These are phyloP conservation scores for Crossaster papposus DNA, from an alignment of 53 echinoderm and acorn worm genomes.

Conservation along the genomic window DNA sequence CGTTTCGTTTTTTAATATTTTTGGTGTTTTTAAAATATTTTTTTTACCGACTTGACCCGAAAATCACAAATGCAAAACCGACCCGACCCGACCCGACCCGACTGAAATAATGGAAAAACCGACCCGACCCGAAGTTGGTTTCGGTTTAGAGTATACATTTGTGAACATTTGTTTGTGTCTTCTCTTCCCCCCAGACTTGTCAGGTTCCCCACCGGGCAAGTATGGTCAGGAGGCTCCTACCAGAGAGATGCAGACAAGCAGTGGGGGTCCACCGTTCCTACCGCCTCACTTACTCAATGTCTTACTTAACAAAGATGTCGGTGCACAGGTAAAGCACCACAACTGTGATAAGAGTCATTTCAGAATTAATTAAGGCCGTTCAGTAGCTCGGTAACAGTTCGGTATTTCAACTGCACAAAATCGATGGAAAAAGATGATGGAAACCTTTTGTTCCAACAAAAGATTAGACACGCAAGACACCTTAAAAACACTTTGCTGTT, in stretches of 20 bases:
- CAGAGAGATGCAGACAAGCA: constrained; percentile 74
- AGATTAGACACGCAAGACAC: too few species aligned
- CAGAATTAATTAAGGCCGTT: neutral
- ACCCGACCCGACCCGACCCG: too few species aligned
- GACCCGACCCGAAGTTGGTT: neutral
- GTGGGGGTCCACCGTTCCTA: constrained; percentile 89
- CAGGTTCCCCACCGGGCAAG: constrained; percentile 84
- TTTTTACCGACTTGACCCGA: too few species aligned
- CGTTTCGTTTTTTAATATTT: too few species aligned
- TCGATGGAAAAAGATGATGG: too few species aligned
- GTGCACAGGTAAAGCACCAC: constrained; percentile 80
- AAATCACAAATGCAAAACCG: too few species aligned
- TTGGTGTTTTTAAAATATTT: too few species aligned
- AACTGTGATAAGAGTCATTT: neutral
- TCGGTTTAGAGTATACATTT: neutral
- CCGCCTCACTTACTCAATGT: constrained; percentile 97
- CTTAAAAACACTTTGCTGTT: too few species aligned
- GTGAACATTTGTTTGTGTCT: neutral
- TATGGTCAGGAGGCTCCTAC: constrained; percentile 89
- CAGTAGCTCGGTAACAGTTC: too few species aligned
- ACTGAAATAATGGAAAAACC: too few species aligned
- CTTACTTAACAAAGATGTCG: constrained; percentile 96
- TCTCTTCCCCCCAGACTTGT: constrained; percentile 35
- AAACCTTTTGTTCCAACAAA: too few species aligned
- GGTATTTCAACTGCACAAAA: too few species aligned